These are phyloP conservation scores for Diadophis punctatus DNA, from an alignment of 2,113 vertebrate genomes.

Conservation along the genomic window DNA sequence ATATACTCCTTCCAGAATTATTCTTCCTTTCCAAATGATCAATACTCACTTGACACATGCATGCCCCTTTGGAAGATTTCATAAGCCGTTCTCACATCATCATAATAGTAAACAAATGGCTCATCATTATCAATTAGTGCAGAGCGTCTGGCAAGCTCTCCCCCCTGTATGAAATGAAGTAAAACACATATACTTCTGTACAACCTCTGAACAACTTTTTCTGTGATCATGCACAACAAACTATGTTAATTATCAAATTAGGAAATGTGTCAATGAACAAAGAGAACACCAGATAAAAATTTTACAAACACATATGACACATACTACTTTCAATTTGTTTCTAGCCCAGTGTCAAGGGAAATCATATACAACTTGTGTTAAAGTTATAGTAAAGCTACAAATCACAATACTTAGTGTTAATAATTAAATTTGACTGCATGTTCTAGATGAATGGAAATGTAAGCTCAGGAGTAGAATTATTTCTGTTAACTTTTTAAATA, in stretches of 20 bases:
- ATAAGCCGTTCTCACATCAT: slow-evolving; percentile 81
- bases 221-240: background rate
- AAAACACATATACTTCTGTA: background rate
- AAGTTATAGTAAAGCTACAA: background rate
- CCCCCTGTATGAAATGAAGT: slow-evolving; percentile 65
- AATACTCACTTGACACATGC: slow-evolving; percentile 83
- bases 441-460: background rate
- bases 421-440: background rate
- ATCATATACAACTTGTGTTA: background rate
- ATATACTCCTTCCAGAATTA: background rate
- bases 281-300: background rate
- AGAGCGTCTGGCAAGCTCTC: slow-evolving; percentile 76
- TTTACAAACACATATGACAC: background rate
- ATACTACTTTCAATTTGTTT: background rate
- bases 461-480: background rate
- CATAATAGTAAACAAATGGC: slow-evolving; percentile 73
- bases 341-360: background rate
- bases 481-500: background rate
- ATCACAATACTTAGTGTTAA: background rate
- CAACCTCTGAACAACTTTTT: background rate
- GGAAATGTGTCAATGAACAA: background rate
- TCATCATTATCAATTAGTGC: slow-evolving; percentile 71
- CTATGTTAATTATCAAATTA: background rate
- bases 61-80: slow-evolving; percentile 85
- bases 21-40: background rate